Evolutionary conservation across 2,888 invertebrate genomes (phyloP).

Genomic region (Adelognathus sp.): DNA sequence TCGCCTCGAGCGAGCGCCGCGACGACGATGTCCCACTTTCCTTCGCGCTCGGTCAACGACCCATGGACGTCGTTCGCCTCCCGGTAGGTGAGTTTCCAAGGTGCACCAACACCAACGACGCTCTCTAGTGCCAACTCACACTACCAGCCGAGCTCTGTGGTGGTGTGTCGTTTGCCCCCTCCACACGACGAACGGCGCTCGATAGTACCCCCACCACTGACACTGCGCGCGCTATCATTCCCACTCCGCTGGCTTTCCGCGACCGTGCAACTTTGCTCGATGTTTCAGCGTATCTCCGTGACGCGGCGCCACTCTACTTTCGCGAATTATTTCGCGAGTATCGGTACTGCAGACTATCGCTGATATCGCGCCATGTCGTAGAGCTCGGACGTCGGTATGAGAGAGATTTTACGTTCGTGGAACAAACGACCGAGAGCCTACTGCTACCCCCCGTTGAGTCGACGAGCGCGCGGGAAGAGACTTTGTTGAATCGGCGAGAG

Average conservation of each 20-base stretch:
- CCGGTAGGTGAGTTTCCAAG: constrained; percentile 78
- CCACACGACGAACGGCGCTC: constrained; percentile 7
- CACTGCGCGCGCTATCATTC: constrained; percentile 9
- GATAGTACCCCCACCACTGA: not conserved
- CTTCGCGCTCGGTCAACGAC: constrained; percentile 80
- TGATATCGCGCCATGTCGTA: constrained; percentile 61
- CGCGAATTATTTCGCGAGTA: constrained; percentile 69
- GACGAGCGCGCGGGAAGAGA: constrained; percentile 36
- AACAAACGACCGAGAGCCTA: constrained; percentile 12
- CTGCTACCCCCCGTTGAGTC: constrained; percentile 26
- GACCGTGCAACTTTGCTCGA: constrained; percentile 12
- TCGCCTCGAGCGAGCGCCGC: constrained; percentile 68
- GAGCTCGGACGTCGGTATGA: constrained; percentile 56
- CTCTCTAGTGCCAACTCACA: constrained; percentile 23
- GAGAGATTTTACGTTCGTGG: constrained; percentile 40
- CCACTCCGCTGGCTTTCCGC: constrained; percentile 1
- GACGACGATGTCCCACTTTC: constrained; percentile 78
- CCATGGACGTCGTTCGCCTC: constrained; percentile 65
- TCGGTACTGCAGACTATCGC: constrained; percentile 74
- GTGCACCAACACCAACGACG: constrained; percentile 64
- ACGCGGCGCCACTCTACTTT: constrained; percentile 77
- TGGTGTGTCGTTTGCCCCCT: constrained; percentile 14
- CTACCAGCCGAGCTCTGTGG: constrained; percentile 11
- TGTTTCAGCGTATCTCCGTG: constrained; percentile 61
- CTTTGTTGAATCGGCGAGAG: constrained; percentile 51